Percentiles rank a stretch among this genome's conserved stretches.
phyloP scores from a whole-genome alignment of 2,888 invertebrate genomes.

The Caenorhabditis sulstoni region DNA sequence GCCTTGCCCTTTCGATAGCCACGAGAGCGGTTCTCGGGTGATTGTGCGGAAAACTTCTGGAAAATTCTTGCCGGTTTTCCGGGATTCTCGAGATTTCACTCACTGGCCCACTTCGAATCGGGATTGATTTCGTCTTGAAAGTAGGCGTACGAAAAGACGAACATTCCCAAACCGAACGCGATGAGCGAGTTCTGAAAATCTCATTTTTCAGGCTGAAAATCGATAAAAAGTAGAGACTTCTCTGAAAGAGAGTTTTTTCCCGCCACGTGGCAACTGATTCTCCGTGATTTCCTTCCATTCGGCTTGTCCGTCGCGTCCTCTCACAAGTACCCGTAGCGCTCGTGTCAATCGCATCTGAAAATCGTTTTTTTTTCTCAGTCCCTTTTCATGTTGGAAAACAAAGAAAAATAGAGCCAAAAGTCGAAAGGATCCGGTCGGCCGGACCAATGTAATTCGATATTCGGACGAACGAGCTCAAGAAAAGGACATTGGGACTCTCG shows the following conservation, averaged over 20 bases:
- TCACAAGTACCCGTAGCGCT: conserved; percentile 50
- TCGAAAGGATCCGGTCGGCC: not conserved
- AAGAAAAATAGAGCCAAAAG: conserved; percentile 1
- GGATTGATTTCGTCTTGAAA: conserved; percentile 74
- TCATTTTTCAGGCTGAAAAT: not conserved
- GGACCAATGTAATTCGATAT: conserved; percentile 24
- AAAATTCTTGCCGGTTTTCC: conserved; percentile 1
- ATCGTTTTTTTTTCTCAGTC: not conserved
- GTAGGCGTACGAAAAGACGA: conserved; percentile 64
- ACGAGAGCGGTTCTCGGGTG: conserved; percentile 47
- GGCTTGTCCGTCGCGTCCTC: conserved; percentile 60
- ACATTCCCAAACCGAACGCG: conserved; percentile 51
- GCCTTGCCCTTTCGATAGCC: conserved; percentile 27
- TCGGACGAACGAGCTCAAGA: not conserved
- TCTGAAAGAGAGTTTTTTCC: conserved; percentile 68
- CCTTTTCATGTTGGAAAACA: not conserved
- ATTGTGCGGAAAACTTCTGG: conserved; percentile 48
- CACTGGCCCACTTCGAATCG: conserved; percentile 74
- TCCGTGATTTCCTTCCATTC: conserved; percentile 68
- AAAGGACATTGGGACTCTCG: conserved; percentile 7
- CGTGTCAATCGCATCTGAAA: conserved; percentile 38
- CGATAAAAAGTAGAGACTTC: conserved; percentile 46
- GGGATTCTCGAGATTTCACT: conserved; percentile 26
- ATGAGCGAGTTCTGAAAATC: conserved; percentile 60
- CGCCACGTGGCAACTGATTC: conserved; percentile 68